Base-by-base conservation (phyloP, 2,113 vertebrate species). In the Halcyon malimbica region DNA sequence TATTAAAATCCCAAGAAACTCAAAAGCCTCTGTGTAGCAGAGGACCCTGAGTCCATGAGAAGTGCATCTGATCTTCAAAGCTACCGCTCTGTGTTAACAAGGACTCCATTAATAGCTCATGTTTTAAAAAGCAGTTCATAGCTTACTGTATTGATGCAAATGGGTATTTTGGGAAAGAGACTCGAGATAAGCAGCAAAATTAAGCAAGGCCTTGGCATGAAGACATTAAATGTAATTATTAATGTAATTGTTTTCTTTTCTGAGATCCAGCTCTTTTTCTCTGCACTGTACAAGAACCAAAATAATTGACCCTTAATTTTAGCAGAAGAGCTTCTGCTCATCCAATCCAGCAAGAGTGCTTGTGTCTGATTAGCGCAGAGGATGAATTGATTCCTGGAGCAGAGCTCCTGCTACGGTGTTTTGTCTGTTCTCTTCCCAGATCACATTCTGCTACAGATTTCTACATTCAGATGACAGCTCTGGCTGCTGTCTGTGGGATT, bases 401-500 rank as follows among this genome's bases (percentile, higher is more conserved):
- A 71, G 74, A 85, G 93, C 80, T 89, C 90, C 86, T 91, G 93
- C 82, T 57, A 57, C 37, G 6, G 41, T 77, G 79, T 96, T 96
- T 90, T 94, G 88, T 93, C 95, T 93, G 73, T 76, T 94, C 89
- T 73, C 96, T 65, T 87, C 74, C 92, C 87, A 73, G 93, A 95
- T 59, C 89, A 62, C 48, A 94, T 89, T 89, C 75, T 89, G 93
- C 83, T 80, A 82, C 89, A 75, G 83, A 83, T 90, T 95, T 91
- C 92, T 51, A 93, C 92, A 89, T 87, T 87, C 42, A 79, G 95
- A 95, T 81, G 97, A 93, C 93, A 92, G 90, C 95, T 95, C 95
- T 75, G 96, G 89, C 89, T 94, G 92, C 96, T 94, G 97, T 96
- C 96, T 94, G 94, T 87, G 92, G 94, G 96, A 93, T 97, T 96